Evolutionary conservation across 2,888 invertebrate species (phyloP).

Genomic region (Hirtodrosophila confusa): DNA sequence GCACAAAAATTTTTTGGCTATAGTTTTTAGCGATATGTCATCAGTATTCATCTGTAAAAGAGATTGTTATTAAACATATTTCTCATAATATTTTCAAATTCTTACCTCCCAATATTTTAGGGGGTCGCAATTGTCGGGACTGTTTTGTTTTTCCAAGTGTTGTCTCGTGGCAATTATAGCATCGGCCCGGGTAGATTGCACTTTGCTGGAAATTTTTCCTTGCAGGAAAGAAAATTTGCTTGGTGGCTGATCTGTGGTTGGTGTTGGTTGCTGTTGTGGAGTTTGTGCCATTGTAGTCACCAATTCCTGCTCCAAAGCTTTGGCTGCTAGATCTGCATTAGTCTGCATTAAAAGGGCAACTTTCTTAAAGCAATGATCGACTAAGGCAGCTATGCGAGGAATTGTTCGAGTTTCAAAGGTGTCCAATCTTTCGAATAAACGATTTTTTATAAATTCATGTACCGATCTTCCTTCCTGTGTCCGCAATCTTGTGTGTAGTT

Average conservation of each 20-base stretch:
- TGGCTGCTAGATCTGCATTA: conserved; percentile 20
- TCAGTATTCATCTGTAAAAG: conserved; percentile 12
- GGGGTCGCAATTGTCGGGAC: conserved; percentile 2
- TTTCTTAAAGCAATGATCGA: conserved; percentile 22
- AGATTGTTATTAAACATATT: conserved; percentile 12
- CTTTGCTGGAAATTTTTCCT: neutral
- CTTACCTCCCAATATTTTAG: conserved; percentile 13
- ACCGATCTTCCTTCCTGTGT: conserved; percentile 4
- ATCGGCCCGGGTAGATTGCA: conserved; percentile 8
- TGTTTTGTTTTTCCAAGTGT: conserved; percentile 2
- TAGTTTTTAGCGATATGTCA: neutral
- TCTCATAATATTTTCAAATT: conserved; percentile 9
- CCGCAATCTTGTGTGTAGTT: conserved; percentile 1
- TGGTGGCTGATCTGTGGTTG: too few relatives aligned
- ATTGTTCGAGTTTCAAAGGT: neutral
- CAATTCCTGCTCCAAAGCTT: conserved; percentile 24
- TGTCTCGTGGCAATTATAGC: conserved; percentile 9
- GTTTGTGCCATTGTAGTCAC: neutral
- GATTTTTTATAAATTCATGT: neutral
- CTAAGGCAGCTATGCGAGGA: conserved; percentile 13
- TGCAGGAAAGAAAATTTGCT: too few relatives aligned
- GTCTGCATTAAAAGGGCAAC: conserved; percentile 3
- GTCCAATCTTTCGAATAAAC: conserved; percentile 2
- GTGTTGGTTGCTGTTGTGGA: too few relatives aligned
- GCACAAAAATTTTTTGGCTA: conserved; percentile 1